Evolutionary conservation across 1,140 invertebrate species (phyloP).

Genomic region (Dendroctonus ponderosae): DNA sequence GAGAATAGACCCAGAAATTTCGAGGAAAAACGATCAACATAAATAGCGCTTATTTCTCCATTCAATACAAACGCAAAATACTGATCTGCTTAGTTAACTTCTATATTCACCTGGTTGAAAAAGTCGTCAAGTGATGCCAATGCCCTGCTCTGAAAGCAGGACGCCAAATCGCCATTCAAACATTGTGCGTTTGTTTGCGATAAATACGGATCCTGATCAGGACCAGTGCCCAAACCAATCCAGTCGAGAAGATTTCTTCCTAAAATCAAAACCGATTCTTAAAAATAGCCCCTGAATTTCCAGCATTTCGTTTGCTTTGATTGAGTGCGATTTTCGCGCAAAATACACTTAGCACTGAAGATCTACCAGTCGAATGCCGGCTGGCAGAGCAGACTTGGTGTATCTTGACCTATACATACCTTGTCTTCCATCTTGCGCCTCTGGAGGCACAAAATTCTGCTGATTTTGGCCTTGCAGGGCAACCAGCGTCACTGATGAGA

Average conservation of each 20-base stretch:
- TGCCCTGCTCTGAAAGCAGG: constrained; percentile 77
- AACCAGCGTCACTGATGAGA: constrained; percentile 50
- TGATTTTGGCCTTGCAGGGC: constrained; percentile 54
- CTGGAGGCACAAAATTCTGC: constrained; percentile 51
- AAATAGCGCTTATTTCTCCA: too few species aligned
- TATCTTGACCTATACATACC: constrained; percentile 44
- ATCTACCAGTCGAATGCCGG: too few species aligned
- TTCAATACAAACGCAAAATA: too few species aligned
- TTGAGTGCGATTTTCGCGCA: too few species aligned
- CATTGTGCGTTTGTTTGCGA: constrained; percentile 69
- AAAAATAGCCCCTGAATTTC: too few species aligned
- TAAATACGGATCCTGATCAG: constrained; percentile 72
- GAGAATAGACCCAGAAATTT: too few species aligned
- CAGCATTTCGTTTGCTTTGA: too few species aligned
- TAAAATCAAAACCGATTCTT: constrained; percentile 35
- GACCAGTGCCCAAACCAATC: constrained; percentile 69
- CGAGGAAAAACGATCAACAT: too few species aligned
- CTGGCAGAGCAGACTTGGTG: background rate
- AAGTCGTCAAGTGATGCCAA: constrained; percentile 72
- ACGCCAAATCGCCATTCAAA: constrained; percentile 70
- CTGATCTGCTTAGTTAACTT: too few species aligned
- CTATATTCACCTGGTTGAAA: constrained; percentile 55
- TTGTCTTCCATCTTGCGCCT: constrained; percentile 41
- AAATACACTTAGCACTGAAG: too few species aligned
- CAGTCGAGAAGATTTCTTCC: constrained; percentile 69